Evolutionary conservation across 2,797 vertebrate species (phyloP), one percentile per base, ranked within the genome.

Genomic region (Hybognathus amarus): DNA sequence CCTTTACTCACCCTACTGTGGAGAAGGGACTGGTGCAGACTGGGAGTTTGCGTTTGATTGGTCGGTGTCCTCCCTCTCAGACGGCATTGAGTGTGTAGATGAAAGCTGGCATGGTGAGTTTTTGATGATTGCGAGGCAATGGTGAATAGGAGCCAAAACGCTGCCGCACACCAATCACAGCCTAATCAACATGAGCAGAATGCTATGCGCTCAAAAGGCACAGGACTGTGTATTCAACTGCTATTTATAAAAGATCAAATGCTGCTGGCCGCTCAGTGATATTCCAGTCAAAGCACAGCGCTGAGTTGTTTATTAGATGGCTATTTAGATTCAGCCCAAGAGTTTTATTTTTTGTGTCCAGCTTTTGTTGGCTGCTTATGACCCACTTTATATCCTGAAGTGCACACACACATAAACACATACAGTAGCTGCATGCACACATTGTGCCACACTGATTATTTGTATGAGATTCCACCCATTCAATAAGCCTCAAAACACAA

Each of bases 221-320:
- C 66, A 71, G 68, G 11, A 36, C 73, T 77, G 33, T 50, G 33
- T 64, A 27, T 76, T 18, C 74, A n/a, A 79, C 6, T 12, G 8
- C 38, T 84, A 52, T 76, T 79, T 69, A 73, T 83, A 47, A 59
- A 67, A 27, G 69, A 64, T 79, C 40, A 80, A 87, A 90, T 69
- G 52, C 40, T 69, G 82, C 64, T 90, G 90, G 91, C 90, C 89
- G 90, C 90, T 88, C 77, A 6, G 10, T 66, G 20, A 88, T 90
- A 90, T 91, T 86, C 80, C 12, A 20, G 47, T 83, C 64, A 82
- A 77, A 83, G 36, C 38, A 40, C 52, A 27, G 64, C 13, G 1
- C 64, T 70, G n/a, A 27, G 38, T 36, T 77, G 68, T 77, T 66
- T 83, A 77, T 68, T 83, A 68, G 63, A 20, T 22, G 8, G 30